phyloP scores from a whole-genome alignment of 37 sponge, comb jelly and placozoan species.

The Agelas oroides region DNA sequence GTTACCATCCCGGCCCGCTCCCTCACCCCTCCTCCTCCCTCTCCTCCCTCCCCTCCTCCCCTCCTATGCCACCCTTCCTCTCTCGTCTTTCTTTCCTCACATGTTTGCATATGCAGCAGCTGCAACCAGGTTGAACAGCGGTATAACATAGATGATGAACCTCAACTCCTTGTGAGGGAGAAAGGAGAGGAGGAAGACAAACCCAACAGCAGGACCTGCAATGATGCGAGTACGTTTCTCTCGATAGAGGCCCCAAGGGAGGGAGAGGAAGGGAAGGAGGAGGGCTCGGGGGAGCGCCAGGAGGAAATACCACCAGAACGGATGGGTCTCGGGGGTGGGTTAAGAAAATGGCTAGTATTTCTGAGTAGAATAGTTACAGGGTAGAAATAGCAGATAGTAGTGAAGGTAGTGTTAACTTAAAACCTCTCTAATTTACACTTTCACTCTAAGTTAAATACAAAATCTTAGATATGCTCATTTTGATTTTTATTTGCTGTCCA shows the following conservation, averaged over 20 bases:
- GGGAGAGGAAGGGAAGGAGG: slow-evolving; percentile 71
- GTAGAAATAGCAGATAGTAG: too few species aligned
- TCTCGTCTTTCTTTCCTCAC: slow-evolving; percentile 50
- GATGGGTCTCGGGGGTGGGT: slow-evolving; percentile 62
- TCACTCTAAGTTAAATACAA: too few species aligned
- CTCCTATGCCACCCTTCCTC: too few species aligned
- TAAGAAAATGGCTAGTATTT: too few species aligned
- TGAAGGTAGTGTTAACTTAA: too few species aligned
- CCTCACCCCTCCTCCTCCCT: too few species aligned
- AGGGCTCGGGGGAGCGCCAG: slow-evolving; percentile 93
- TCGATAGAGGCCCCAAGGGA: slow-evolving; percentile 62
- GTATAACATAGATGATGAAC: slow-evolving; percentile 93
- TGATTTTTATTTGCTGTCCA: too few species aligned
- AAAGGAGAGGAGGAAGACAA: slow-evolving; percentile 90
- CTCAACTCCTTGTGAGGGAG: slow-evolving; percentile 98
- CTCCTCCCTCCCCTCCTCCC: too few species aligned
- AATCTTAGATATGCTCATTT: too few species aligned
- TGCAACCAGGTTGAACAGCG: slow-evolving; percentile 87
- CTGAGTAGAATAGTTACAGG: too few species aligned
- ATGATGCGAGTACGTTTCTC: slow-evolving; percentile 58
- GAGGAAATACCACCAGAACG: slow-evolving; percentile 96
- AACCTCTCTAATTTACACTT: too few species aligned
- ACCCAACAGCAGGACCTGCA: slow-evolving; percentile 70
- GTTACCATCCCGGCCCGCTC: too few species aligned
- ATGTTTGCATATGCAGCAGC: slow-evolving; percentile 68